Evolutionary conservation across 2,797 vertebrate species (phyloP), one percentile per base, ranked within the genome.

Genomic region (Hippopotamyrus pictus): DNA sequence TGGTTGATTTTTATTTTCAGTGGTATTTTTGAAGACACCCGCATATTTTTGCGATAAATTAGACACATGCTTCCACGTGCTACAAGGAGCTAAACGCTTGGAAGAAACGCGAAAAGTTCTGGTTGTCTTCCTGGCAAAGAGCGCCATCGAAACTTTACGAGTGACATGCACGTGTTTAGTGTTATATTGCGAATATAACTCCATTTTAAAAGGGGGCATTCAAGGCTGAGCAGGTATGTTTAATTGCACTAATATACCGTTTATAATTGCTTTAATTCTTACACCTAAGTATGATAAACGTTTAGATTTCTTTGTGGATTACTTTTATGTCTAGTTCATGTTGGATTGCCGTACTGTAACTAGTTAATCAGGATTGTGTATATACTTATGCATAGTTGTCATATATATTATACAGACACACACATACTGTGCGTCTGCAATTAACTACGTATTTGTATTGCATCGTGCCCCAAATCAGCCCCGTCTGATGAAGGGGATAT

Each of bases 141-240:
- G 73, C 14, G 41, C 76, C 44, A 8, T 44, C 76, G 41, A 82
- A 82, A 46, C 7, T 46, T n/a, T n/a, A 44, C 76, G 7, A n/a
- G 41, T 82, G 19, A 46, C 76, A 44, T 22, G 7, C 76, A 82
- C 17, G 76, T 82, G 37, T 82, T 3, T 82, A 7, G 19, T 82
- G 76, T 44, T 46, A 8, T 79, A 82, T 46, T 82, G 76, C 41
- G 7, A 82, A 82, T 25, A 85, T 85, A 50, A 14, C 83, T 50
- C 2, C 0, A 73, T 37, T 53, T 50, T 46, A 46, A 82, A 73
- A 82, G 76, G 76, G 8, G 8, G 41, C 29, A 46, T 82, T 82
- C 41, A 3, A 46, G 41, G 76, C 33, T 85, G 83, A 85, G 46
- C 83, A 85, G 83, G 83, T 85, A 85, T 25, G 83, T 85, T 53